Conservation (phyloP, 2,888 invertebrate genomes). For the Auanema freiburgensis region DNA sequence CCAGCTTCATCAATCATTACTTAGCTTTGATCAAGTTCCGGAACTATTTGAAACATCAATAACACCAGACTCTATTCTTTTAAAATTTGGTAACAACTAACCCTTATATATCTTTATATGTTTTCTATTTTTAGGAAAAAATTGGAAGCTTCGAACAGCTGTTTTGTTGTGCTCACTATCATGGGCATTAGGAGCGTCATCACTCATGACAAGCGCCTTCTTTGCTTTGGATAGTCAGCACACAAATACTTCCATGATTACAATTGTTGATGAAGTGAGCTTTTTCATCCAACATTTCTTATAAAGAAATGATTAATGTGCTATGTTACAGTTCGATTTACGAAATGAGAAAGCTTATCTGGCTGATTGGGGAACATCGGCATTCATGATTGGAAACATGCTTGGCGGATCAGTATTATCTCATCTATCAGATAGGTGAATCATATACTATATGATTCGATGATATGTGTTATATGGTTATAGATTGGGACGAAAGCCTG, state of each 20-base stretch:
- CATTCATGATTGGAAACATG: constrained; percentile 27
- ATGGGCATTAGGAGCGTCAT: constrained; percentile 17
- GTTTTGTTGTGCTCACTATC: constrained; percentile 8
- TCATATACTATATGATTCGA: background rate
- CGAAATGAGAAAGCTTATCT: constrained; percentile 15
- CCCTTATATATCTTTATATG: constrained; percentile 3
- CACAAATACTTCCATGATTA: constrained; percentile 15
- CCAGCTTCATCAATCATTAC: too few species aligned
- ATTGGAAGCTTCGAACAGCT: constrained; percentile 4
- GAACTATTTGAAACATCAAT: too few species aligned
- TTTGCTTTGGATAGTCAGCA: constrained; percentile 12
- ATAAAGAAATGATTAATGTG: too few species aligned
- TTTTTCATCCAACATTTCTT: too few species aligned
- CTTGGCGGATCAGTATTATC: constrained; percentile 18
- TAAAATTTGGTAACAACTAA: constrained; percentile 14
- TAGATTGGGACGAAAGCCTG: too few species aligned
- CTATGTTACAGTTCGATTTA: constrained; percentile 19
- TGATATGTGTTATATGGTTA: too few species aligned
- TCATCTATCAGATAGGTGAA: constrained; percentile 18
- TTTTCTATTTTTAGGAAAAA: constrained; percentile 17
- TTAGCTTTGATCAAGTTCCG: too few species aligned
- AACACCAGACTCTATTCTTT: too few species aligned
- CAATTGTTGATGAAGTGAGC: constrained; percentile 16
- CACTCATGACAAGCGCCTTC: constrained; percentile 21
- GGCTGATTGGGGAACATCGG: constrained; percentile 18